Conservation (phyloP, 2,113 vertebrate species). For the Macaca nemestrina region DNA sequence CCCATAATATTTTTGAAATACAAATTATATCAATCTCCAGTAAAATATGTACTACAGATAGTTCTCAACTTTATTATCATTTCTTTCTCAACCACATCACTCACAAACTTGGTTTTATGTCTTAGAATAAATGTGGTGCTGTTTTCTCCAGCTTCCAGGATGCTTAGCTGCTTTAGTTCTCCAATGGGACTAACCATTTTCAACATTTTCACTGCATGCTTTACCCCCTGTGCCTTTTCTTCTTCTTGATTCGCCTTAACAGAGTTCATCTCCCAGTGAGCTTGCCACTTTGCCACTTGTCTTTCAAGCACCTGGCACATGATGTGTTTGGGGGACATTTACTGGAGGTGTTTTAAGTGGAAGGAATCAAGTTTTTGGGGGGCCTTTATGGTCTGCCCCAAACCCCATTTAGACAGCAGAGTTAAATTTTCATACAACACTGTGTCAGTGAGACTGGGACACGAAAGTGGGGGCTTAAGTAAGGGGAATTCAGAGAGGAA, state of each 20-base stretch:
- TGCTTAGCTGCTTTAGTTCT: not conserved
- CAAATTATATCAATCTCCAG: not conserved
- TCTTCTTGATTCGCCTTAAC: not conserved
- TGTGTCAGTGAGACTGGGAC: rapidly evolving
- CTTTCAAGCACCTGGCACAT: not conserved
- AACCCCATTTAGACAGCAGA: not conserved
- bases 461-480: rapidly evolving
- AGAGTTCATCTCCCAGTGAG: not conserved
- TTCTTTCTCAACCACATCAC: not conserved
- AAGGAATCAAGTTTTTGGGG: not conserved
- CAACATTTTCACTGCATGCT: rapidly evolving
- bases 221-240: rapidly evolving
- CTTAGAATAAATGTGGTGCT: not conserved
- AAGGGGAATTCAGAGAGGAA: not conserved
- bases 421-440: not conserved
- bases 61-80: not conserved
- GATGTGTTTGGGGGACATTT: no score
- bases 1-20: not conserved
- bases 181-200: rapidly evolving
- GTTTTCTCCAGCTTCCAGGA: no score
- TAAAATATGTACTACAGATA: not conserved
- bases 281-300: not conserved
- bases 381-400: not conserved
- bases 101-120: not conserved
- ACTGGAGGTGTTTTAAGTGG: not conserved